Base-by-base conservation (phyloP, 2,888 invertebrate genomes). In the Dinocampus coccinellae region DNA sequence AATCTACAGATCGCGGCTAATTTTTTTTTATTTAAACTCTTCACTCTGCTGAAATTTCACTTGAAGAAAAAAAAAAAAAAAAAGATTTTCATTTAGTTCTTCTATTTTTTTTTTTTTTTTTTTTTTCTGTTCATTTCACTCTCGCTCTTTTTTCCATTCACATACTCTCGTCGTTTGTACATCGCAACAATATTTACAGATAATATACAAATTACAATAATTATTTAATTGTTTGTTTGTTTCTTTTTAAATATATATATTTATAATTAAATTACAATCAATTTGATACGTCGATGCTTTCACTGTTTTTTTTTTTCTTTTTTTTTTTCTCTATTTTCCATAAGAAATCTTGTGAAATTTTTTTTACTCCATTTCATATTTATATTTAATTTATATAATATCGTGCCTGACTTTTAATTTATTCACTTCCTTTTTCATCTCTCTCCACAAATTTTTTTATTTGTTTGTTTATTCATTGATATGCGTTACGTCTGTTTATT, bases 121-220 rank as follows among this genome's bases (percentile, higher is more conserved):
- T 53, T 20, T 71, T 52, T 69, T 71, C 58, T 10, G n/a, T 57
- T 29, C 11, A 0, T 34, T 34, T 55, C 2, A 9, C 11, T 26
- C 29, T 13, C 24, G 20, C 13, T 39, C 20, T 22, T 34, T 36
- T 16, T 2, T 52, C 33, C 3, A 26, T 53, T 39, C 9, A 39
- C 20, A 13, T 60, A 1, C 16, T 34, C 9, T 16, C 16, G n/a
- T 11, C 22, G 36, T 62, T 64, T 60, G 53, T 86, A 86, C 86
- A 86, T 83, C 80, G 82, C 78, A 85, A 85, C 85, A 84, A 84
- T 86, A 86, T 86, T 86, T 86, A 86, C 86, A 86, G 76, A 74
- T 82, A 85, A 83, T 86, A 80, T 86, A 86, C 85, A 86, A 81
- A 77, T 82, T 83, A 83, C 81, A 82, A 77, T 81, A 61, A 76